These are phyloP conservation scores for Aphodius granarius DNA, from an alignment of 2,888 invertebrate genomes.

Conservation along the genomic window DNA sequence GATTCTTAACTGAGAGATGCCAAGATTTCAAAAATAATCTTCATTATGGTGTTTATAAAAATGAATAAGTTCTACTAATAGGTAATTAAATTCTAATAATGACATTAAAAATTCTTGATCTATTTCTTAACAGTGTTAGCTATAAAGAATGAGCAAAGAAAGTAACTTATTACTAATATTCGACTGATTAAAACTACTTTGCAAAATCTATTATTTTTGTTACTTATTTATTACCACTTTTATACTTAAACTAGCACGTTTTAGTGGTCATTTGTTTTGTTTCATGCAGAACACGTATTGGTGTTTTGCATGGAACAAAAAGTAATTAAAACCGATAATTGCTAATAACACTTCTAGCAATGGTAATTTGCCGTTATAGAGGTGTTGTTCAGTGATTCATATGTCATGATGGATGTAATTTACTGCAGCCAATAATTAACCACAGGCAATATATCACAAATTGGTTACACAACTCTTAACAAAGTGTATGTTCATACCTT, in stretches of 20 bases:
- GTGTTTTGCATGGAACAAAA: background rate
- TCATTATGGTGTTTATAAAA: too few species aligned
- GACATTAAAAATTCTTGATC: too few species aligned
- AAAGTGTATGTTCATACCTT: background rate
- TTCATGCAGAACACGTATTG: background rate
- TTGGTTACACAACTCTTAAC: background rate
- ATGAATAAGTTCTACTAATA: too few species aligned
- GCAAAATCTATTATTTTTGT: too few species aligned
- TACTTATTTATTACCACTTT: background rate
- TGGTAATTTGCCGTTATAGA: background rate
- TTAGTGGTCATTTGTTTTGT: background rate
- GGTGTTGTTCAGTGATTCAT: background rate
- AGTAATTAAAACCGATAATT: background rate
- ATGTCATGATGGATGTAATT: background rate
- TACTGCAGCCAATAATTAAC: background rate
- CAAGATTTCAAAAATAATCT: too few species aligned
- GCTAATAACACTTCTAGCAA: background rate
- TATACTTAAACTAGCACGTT: background rate
- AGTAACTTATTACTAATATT: too few species aligned
- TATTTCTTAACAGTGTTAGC: too few species aligned
- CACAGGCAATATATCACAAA: background rate
- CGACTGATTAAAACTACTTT: too few species aligned
- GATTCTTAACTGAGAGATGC: too few species aligned
- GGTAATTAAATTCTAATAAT: too few species aligned
- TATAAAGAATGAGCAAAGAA: too few species aligned